Base-by-base conservation (phyloP, 2,888 invertebrate species). In the Thera obeliscata region DNA sequence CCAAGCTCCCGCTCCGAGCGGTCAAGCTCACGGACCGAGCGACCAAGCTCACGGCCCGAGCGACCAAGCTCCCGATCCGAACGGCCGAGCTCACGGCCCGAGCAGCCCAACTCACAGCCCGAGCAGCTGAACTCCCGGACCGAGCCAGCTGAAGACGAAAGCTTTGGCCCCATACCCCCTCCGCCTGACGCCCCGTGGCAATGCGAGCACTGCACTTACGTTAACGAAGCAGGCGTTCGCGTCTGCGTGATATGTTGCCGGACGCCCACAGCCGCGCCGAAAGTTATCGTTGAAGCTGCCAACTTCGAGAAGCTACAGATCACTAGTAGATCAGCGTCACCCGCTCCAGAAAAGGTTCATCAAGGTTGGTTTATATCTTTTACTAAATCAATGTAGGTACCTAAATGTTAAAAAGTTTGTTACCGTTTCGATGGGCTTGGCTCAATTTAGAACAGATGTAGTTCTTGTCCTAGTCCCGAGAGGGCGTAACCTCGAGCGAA, bases 181-280 rank as follows among this genome's bases (percentile, higher is more conserved):
- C 92, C 94, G 11, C 95, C 95, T 0, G 89, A 86, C 50, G 90
- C 94, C 11, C 91, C 95, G 64, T 98, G 98, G 98, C 96, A 97
- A 73, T 98, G 98, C 85, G 97, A 97, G 81, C 97, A 98, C 81
- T 98, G 98, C 83, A 98, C 98, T 0, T 98, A 96, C 83, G 96
- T 98, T 2, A 98, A 98, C 83, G 96, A 96, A 70, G 91, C 96
- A 0, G 96, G 96, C 33, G 95, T 96, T 0, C 95, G 96, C 76
- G 96, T 98, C 50, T 98, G 98, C 82, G 94, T 95, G 11, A 95
- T 98, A 61, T 98, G 98, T 83, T 98, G 98, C 81, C 97, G 98
- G 83, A 98, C 98, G 0, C 95, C 95, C 0, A 94, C 94, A 9
- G 83, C 87, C 8, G 86, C 83, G 52, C 86, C 93, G 8, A 80